Percentiles rank a stretch among this genome's conserved stretches.
Conservation (phyloP, 2,888 invertebrate genomes). For the Epistrophella euchroma region DNA sequence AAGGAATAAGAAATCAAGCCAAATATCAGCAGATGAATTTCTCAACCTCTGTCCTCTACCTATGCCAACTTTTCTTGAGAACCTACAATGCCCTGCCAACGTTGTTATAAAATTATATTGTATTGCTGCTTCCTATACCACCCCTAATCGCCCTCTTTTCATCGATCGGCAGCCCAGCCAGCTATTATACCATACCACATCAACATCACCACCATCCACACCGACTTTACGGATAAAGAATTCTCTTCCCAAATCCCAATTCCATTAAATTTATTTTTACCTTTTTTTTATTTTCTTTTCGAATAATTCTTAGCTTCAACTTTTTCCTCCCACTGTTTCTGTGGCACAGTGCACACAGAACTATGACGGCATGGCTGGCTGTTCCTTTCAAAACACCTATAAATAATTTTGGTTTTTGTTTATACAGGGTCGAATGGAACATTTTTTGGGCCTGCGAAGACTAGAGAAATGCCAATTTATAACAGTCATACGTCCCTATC, state of each 20-base stretch:
- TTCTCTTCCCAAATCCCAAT: slow-evolving; percentile 28
- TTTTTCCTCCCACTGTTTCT: slow-evolving; percentile 23
- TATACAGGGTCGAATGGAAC: background rate
- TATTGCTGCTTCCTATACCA: slow-evolving; percentile 21
- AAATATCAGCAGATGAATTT: slow-evolving; percentile 44
- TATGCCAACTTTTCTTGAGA: slow-evolving; percentile 59
- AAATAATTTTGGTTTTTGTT: slow-evolving; percentile 18
- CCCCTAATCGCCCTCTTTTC: slow-evolving; percentile 28
- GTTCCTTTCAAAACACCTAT: slow-evolving; percentile 31
- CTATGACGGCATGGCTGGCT: slow-evolving; percentile 28
- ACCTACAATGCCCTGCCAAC: slow-evolving; percentile 27
- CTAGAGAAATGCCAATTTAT: too few relatives aligned
- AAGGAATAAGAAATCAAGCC: slow-evolving; percentile 32
- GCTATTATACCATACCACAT: slow-evolving; percentile 1
- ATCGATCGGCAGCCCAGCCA: slow-evolving; percentile 28
- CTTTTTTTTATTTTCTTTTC: slow-evolving; percentile 9
- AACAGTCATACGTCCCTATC: too few relatives aligned
- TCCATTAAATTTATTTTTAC: slow-evolving; percentile 21
- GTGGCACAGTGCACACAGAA: slow-evolving; percentile 28
- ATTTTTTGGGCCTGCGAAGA: background rate
- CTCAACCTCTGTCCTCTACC: slow-evolving; percentile 52
- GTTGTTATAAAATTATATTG: slow-evolving; percentile 29
- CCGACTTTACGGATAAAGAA: slow-evolving; percentile 27
- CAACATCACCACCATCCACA: background rate
- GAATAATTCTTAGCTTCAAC: slow-evolving; percentile 27